Evolutionary conservation across 2,113 vertebrate genomes (phyloP).

Genomic region (Chrysemys picta): DNA sequence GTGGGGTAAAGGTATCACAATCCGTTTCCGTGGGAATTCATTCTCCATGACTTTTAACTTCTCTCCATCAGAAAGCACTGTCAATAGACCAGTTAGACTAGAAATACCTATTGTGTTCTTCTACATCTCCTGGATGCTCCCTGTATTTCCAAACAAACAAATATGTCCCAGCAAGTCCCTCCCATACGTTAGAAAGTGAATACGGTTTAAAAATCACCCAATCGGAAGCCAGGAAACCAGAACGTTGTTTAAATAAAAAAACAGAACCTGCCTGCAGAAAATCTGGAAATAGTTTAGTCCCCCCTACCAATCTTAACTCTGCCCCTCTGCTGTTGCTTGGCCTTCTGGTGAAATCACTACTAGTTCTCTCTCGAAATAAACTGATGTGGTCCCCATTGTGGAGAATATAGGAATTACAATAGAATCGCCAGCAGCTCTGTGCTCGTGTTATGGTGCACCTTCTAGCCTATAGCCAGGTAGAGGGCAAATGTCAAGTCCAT

Average conservation of each 20-base stretch:
- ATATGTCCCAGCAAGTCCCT: background rate
- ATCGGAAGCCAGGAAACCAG: background rate
- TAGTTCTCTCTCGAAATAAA: background rate
- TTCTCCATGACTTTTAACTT: constrained; percentile 11
- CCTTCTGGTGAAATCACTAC: background rate
- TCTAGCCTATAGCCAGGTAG: background rate
- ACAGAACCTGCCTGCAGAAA: background rate
- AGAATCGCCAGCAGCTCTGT: background rate
- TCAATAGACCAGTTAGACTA: background rate
- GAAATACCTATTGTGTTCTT: background rate
- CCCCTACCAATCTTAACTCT: background rate
- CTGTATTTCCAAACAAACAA: background rate
- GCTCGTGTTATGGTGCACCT: background rate
- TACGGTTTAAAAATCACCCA: background rate
- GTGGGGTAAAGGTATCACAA: background rate
- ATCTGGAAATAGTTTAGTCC: rapidly evolving
- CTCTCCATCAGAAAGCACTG: background rate
- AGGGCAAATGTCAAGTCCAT: background rate
- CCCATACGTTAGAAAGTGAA: background rate
- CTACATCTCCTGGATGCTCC: background rate
- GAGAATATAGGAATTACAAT: background rate
- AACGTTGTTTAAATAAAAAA: background rate
- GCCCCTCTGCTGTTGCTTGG: background rate
- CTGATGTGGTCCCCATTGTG: background rate
- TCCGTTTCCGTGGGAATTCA: background rate